These are phyloP conservation scores for Indri indri DNA, from an alignment of 2,113 vertebrate species.

Conservation along the genomic window DNA sequence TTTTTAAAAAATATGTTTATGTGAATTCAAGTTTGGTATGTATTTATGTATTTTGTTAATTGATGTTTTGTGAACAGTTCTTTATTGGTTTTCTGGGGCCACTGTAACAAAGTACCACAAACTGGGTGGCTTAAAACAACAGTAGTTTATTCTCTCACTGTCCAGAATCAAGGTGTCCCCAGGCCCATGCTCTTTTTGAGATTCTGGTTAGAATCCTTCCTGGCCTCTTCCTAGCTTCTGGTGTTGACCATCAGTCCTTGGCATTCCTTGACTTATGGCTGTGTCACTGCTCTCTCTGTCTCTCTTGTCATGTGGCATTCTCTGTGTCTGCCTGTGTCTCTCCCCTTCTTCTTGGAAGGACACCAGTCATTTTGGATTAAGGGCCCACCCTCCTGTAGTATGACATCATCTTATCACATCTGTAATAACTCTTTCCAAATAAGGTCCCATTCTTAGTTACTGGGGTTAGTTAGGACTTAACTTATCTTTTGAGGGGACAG, in stretches of 20 bases:
- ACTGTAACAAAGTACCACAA: too few relatives aligned
- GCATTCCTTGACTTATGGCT: background rate
- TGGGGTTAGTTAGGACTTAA: background rate
- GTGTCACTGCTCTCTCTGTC: background rate
- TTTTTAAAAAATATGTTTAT: background rate
- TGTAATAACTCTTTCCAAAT: background rate
- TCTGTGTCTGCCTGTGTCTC: too few relatives aligned
- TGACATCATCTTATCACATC: too few relatives aligned
- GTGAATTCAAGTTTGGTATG: too few relatives aligned
- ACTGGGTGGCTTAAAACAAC: background rate
- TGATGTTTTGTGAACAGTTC: background rate
- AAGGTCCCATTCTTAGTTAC: background rate
- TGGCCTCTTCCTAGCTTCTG: too few relatives aligned
- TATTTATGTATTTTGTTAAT: background rate
- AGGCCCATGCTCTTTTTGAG: background rate
- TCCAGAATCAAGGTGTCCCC: background rate
- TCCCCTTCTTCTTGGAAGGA: background rate
- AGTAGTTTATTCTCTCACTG: too few relatives aligned
- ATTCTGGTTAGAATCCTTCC: background rate
- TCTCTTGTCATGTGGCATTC: rapidly evolving
- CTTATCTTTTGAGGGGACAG: background rate
- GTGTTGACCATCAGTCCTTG: rapidly evolving
- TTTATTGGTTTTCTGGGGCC: background rate
- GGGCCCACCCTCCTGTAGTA: background rate
- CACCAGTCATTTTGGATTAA: background rate